Conservation (phyloP, 1,140 invertebrate species). For the Temnothorax nylanderi region DNA sequence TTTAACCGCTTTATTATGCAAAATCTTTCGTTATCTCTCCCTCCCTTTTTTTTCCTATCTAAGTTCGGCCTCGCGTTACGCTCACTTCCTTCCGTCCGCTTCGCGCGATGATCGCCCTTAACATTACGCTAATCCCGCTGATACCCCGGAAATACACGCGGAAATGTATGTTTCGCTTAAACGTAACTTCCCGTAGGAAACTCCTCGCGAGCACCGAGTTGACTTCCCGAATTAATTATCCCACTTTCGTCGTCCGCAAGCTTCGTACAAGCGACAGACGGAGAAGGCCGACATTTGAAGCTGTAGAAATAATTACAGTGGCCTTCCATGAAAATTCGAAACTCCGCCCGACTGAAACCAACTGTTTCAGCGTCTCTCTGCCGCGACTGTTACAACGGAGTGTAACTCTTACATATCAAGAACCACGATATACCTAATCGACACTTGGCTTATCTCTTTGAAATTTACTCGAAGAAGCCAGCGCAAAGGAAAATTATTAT, state of each 20-base stretch:
- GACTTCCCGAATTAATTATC: slow-evolving; percentile 58
- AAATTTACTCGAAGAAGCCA: not conserved
- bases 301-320: slow-evolving; percentile 38
- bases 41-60: slow-evolving; percentile 43
- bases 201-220: slow-evolving; percentile 33
- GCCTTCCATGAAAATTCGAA: slow-evolving; percentile 18
- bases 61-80: slow-evolving; percentile 59
- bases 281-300: slow-evolving; percentile 5
- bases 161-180: slow-evolving; percentile 55
- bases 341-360: not conserved
- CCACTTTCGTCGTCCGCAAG: slow-evolving; percentile 17
- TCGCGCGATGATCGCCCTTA: slow-evolving; percentile 38
- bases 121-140: slow-evolving; percentile 68
- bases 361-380: not conserved
- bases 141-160: slow-evolving; percentile 30
- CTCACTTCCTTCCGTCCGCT: slow-evolving; percentile 45
- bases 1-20: slow-evolving; percentile 74
- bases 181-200: slow-evolving; percentile 32
- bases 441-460: not conserved
- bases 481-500: not conserved
- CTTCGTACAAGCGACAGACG: slow-evolving; percentile 12
- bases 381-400: not conserved
- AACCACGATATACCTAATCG: not conserved
- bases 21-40: slow-evolving; percentile 69
- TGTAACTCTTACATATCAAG: not conserved